A percentile compares a stretch with the other conserved stretches of the same genome.
Evolutionary conservation across 2,797 vertebrate genomes (phyloP).

Genomic region (Novumbra hubbsi): DNA sequence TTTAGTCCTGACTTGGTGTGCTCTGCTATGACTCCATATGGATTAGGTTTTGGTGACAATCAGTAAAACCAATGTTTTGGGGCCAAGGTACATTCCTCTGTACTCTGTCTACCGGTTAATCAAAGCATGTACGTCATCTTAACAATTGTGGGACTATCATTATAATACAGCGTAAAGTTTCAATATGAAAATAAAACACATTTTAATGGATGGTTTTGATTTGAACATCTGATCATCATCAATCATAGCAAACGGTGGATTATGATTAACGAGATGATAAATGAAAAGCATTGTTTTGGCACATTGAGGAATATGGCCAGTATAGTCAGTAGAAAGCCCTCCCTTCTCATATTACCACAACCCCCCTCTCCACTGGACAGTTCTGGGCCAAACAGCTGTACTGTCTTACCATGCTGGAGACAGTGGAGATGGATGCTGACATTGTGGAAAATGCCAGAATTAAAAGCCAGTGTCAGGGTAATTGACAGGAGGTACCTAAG

Average conservation of each 20-base stretch:
- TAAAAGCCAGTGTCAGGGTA: slow-evolving; percentile 67
- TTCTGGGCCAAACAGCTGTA: slow-evolving; percentile 43
- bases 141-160: neutral
- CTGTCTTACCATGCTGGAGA: slow-evolving; percentile 54
- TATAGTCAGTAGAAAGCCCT: slow-evolving; percentile 37
- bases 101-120: slow-evolving; percentile 7
- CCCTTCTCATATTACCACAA: slow-evolving; percentile 33
- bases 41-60: slow-evolving; percentile 15
- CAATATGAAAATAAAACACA: neutral
- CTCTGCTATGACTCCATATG: slow-evolving; percentile 12
- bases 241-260: neutral
- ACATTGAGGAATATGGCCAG: neutral
- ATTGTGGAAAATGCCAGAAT: slow-evolving; percentile 65
- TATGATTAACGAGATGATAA: neutral
- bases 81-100: neutral
- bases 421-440: slow-evolving; percentile 69
- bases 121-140: neutral
- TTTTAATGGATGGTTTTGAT: neutral
- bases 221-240: neutral
- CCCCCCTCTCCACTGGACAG: slow-evolving; percentile 48
- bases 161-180: neutral
- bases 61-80: neutral
- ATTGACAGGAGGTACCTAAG: slow-evolving; percentile 70
- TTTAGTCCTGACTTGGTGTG: slow-evolving; percentile 10
- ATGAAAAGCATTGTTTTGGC: neutral